A percentile compares a stretch with the other conserved stretches of the same genome.
phyloP scores from a whole-genome alignment of 2,113 vertebrate species.

The Cnemophilus loriae region DNA sequence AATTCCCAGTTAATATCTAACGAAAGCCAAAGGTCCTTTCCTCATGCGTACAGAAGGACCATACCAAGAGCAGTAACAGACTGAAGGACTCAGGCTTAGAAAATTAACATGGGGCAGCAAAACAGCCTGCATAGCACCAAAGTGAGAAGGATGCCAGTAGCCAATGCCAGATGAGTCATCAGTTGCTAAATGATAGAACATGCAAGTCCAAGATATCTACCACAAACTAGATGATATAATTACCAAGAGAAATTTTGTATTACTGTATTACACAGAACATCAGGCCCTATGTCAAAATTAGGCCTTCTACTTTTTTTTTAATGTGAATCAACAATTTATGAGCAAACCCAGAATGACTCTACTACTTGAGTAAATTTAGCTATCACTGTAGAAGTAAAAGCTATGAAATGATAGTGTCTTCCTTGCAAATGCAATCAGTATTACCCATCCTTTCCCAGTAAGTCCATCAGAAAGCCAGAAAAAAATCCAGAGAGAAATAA shows the following conservation, averaged over 20 bases:
- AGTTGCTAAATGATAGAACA: neutral
- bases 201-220: neutral
- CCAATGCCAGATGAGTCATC: neutral
- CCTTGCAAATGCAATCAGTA: neutral
- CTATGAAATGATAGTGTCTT: neutral
- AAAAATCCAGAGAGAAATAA: neutral
- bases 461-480: neutral
- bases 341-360: neutral
- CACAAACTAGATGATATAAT: neutral
- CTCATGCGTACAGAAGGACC: neutral
- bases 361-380: neutral
- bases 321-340: neutral
- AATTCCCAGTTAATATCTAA: neutral
- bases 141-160: neutral
- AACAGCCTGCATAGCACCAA: neutral
- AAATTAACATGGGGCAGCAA: neutral
- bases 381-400: neutral
- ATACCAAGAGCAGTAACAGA: neutral
- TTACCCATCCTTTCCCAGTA: neutral
- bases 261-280: neutral
- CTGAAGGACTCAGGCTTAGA: neutral
- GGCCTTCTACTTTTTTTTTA: neutral
- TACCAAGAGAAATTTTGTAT: neutral
- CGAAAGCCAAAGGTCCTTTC: neutral
- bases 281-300: neutral